Conservation (phyloP, 2,797 vertebrate species). For the Hydrocynus forskahlii region DNA sequence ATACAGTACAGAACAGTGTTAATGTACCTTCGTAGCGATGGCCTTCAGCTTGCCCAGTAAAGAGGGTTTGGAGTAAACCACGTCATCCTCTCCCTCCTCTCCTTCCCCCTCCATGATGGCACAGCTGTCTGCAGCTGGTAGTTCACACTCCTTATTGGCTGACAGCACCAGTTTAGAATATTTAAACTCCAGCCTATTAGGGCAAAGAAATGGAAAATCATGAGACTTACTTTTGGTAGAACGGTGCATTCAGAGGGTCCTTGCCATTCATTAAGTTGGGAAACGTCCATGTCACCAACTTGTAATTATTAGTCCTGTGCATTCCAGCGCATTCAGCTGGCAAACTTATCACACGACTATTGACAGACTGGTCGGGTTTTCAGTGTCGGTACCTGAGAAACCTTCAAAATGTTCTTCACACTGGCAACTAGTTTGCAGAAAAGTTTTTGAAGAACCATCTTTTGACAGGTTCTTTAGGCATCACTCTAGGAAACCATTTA, state of each 20-base stretch:
- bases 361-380: too few species aligned
- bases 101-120: constrained; percentile 98
- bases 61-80: constrained; percentile 93
- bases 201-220: constrained; percentile 43
- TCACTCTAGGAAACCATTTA: too few species aligned
- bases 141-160: constrained; percentile 93
- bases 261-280: background rate
- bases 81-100: constrained; percentile 87
- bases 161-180: constrained; percentile 97
- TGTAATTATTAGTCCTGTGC: background rate
- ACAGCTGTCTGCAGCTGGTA: constrained; percentile 95
- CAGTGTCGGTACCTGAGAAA: too few species aligned
- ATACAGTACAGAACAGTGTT: background rate
- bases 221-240: background rate
- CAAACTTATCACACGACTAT: background rate
- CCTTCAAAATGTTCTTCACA: too few species aligned
- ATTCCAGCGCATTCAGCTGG: background rate
- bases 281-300: background rate
- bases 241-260: background rate
- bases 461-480: too few species aligned
- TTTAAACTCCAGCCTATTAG: constrained; percentile 91
- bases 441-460: too few species aligned
- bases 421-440: too few species aligned
- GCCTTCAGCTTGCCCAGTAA: constrained; percentile 93
- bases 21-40: constrained; percentile 91